Percentiles rank a stretch among this genome's conserved stretches.
These are phyloP conservation scores for Siniperca scherzeri DNA, from an alignment of 2,797 vertebrate genomes.

Conservation along the genomic window DNA sequence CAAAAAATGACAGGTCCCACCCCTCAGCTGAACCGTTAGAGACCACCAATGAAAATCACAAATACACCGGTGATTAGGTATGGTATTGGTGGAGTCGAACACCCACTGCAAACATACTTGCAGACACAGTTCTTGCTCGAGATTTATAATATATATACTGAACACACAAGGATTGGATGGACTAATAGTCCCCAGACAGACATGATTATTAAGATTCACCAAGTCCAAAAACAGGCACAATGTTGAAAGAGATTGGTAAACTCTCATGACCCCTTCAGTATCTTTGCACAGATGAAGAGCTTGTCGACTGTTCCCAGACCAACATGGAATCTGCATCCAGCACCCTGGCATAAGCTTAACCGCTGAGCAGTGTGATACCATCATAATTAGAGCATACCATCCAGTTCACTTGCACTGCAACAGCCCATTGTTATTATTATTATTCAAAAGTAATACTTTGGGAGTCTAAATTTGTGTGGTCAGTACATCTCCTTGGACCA, in stretches of 20 bases:
- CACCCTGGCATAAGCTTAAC: background rate
- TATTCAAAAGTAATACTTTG: slow-evolving; percentile 9
- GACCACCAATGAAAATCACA: background rate
- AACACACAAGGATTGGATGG: background rate
- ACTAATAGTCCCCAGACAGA: background rate
- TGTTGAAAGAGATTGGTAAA: background rate
- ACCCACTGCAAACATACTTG: background rate
- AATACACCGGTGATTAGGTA: background rate
- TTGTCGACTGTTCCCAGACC: background rate
- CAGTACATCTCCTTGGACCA: slow-evolving; percentile 22
- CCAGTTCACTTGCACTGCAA: background rate
- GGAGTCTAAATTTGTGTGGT: slow-evolving; percentile 32
- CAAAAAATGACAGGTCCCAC: background rate
- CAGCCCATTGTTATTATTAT: background rate
- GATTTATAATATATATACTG: background rate
- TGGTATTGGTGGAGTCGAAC: background rate
- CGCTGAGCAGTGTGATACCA: background rate
- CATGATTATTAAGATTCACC: background rate
- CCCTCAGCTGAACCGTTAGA: background rate
- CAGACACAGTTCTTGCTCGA: background rate
- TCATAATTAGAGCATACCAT: background rate
- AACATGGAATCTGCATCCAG: background rate
- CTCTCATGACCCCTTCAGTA: background rate
- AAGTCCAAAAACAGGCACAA: background rate
- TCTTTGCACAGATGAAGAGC: slow-evolving; percentile 12